Base-by-base conservation (phyloP, 2,113 vertebrate species). In the Bucco capensis region DNA sequence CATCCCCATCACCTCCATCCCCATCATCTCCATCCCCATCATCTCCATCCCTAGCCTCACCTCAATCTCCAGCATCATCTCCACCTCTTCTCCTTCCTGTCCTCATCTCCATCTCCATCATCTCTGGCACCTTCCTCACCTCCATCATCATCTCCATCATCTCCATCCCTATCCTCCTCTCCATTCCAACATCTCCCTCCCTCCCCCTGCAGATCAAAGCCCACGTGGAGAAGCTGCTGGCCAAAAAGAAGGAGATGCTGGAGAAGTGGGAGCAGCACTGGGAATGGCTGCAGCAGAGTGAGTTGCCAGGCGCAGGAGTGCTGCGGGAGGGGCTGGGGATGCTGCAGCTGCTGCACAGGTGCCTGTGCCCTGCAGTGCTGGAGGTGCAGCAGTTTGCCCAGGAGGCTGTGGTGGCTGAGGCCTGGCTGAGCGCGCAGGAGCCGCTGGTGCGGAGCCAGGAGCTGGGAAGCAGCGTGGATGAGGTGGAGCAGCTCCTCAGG, bases 371-470 rank as follows among this genome's bases (percentile, higher is more conserved):
- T 42, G 40, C 95, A 99, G 99, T 98, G 98, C 92, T 99, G 94
- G 99, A 99, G 95, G 98, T 99, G 12, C 98, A 99, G 90, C 99
- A 99, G 96, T 99, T 99, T 35, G 98, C 99, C 21, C 99, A 99
- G 97, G 99, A 99, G 91, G 99, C 99, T 0, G 98, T 98, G 88
- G 99, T 99, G 93, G 99, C 99, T 0, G 99, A 99, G 14, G 98
- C 99, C 3, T 99, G 99, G 99, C 96, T 99, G 60, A 98, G 98
- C 0, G 98, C 99, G 11, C 99, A 99, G 96, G 99, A 99, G 94
- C 98, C 99, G 0, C 96, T 99, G 46, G 95, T 99, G 70, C 98
- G 81, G 97, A 99, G 99, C 96, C 97, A 97, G 9, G 98, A 99
- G 97, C 96, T 99, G 83, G 99, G 99, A 14, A 97, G 91, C 94